Evolutionary conservation across 2,888 invertebrate genomes (phyloP), one percentile per base, ranked within the genome.

Genomic region (Pegoplata infirma): DNA sequence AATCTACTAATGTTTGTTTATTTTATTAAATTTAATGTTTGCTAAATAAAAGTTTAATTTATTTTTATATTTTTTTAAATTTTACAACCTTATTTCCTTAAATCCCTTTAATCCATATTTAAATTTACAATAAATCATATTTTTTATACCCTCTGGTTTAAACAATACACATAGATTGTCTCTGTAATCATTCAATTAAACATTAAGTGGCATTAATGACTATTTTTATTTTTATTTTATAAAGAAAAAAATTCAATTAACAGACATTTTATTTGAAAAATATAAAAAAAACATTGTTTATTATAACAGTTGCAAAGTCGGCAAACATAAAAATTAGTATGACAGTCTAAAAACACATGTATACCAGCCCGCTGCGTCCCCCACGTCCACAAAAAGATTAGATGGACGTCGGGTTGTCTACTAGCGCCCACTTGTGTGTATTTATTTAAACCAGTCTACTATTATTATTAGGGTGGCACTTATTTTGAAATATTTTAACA

Each of bases 101-200:
- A 23, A 23, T 3, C 23, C 23, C 23, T 23, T 23, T 5, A 23
- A 23, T n/a, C n/a, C n/a, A n/a, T n/a, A n/a, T n/a, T n/a, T n/a
- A n/a, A n/a, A n/a, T n/a, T n/a, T n/a, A n/a, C n/a, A n/a, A n/a
- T n/a, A n/a, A n/a, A n/a, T n/a, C n/a, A n/a, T n/a, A n/a, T n/a
- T n/a, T n/a, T n/a, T n/a, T 32, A 10, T 10, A 32, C 12, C 3
- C 10, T 1, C 32, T 32, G 8, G 10, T 32, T 32, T 10, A 32
- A n/a, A 32, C 32, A 32, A 32, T 10, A 32, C 32, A 32, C 32
- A 10, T 10, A 32, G 12, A 32, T n/a, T n/a, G n/a, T n/a, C n/a
- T n/a, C n/a, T n/a, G n/a, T 58, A 77, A 68, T 77, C 56, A 77
- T 72, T 77, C 67, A 72, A 77, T 77, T 77, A 58, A 77, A 68